A percentile compares a stretch with the other conserved stretches of the same genome.
Evolutionary conservation across 2,797 vertebrate genomes (phyloP).

Genomic region (Pseudochromis fuscus): DNA sequence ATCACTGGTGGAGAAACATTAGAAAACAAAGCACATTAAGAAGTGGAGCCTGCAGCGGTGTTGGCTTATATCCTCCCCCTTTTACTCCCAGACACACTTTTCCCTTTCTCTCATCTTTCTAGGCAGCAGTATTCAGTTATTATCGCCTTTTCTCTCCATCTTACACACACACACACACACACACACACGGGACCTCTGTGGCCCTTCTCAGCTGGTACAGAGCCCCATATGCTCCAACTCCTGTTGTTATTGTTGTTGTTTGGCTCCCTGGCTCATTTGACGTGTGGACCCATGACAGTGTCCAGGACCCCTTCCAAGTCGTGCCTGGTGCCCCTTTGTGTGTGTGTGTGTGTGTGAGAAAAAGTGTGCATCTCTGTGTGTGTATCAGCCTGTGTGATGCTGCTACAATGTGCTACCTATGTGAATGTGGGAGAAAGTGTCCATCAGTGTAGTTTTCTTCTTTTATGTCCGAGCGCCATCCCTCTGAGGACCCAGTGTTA

Average conservation of each 20-base stretch:
- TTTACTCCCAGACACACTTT: conserved; percentile 48
- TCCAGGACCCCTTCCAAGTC: conserved; percentile 82
- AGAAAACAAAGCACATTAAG: background rate
- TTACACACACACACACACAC: conserved; percentile 28
- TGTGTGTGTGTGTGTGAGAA: conserved; percentile 16
- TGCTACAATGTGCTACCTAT: too few relatives aligned
- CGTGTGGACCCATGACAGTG: conserved; percentile 82
- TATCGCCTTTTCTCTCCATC: background rate
- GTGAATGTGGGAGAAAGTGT: background rate
- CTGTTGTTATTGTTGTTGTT: conserved; percentile 86
- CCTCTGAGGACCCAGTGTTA: conserved; percentile 1
- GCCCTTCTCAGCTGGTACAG: conserved; percentile 81
- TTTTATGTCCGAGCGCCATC: background rate
- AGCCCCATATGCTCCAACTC: conserved; percentile 82
- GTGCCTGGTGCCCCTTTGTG: conserved; percentile 51
- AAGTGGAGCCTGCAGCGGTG: background rate
- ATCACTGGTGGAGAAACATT: conserved; percentile 15
- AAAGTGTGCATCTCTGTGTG: conserved; percentile 6
- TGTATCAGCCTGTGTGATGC: conserved; percentile 14
- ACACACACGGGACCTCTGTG: conserved; percentile 67
- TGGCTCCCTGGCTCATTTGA: conserved; percentile 81
- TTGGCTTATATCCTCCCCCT: conserved; percentile 15
- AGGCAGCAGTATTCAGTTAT: conserved; percentile 43
- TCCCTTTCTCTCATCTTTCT: conserved; percentile 43
- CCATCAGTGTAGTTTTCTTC: background rate